Evolutionary conservation across 92 coral and sea anemone genomes (phyloP).

Genomic region (Epizoanthus scotinus): DNA sequence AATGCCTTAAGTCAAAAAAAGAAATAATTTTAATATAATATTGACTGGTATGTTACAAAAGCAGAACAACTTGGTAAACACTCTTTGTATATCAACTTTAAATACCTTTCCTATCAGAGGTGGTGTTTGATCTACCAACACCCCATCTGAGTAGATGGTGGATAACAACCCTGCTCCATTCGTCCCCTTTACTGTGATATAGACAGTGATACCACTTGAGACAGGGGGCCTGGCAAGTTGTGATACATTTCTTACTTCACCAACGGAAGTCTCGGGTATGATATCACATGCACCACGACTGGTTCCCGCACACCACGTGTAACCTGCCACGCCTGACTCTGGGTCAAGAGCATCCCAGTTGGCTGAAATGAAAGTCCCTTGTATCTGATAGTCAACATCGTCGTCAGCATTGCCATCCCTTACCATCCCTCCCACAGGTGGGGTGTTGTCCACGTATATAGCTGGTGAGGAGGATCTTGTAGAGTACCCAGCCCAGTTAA

Average conservation of each 20-base stretch:
- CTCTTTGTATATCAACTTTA: background rate
- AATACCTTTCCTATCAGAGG: constrained; percentile 66
- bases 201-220: constrained; percentile 61
- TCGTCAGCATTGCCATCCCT: constrained; percentile 56
- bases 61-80: too few species aligned
- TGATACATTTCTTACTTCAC: constrained; percentile 36
- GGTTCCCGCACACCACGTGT: constrained; percentile 83
- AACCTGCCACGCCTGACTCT: constrained; percentile 69
- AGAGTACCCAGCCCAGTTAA: constrained; percentile 69
- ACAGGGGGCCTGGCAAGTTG: constrained; percentile 48
- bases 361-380: constrained; percentile 58
- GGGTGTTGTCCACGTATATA: constrained; percentile 63
- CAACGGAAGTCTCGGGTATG: constrained; percentile 51
- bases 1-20: too few species aligned
- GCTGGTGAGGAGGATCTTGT: constrained; percentile 62
- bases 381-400: constrained; percentile 60
- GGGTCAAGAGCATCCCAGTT: constrained; percentile 81
- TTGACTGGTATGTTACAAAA: too few species aligned
- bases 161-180: constrained; percentile 65
- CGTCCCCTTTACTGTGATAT: constrained; percentile 55
- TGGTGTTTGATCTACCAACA: constrained; percentile 63
- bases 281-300: constrained; percentile 72
- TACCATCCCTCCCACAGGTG: constrained; percentile 58
- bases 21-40: too few species aligned
- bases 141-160: constrained; percentile 63